Conservation (phyloP, 2,113 vertebrate genomes). For the Catharus fuscescens region DNA sequence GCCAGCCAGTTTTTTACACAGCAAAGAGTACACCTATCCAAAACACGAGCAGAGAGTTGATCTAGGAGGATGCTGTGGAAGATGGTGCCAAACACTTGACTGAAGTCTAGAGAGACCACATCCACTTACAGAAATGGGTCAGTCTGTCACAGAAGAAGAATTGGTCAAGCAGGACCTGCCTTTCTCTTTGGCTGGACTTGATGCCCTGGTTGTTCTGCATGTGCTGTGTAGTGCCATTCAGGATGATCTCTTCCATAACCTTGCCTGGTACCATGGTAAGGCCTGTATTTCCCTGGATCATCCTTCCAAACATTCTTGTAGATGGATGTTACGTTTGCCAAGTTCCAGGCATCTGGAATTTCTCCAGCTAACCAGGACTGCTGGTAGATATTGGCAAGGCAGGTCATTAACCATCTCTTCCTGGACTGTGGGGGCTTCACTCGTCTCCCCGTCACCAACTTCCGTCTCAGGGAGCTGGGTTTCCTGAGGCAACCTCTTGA, state of each 20-base stretch:
- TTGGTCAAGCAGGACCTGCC: not conserved
- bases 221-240: not conserved
- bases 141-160: not conserved
- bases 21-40: rapidly evolving
- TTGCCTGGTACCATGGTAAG: not conserved
- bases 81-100: not conserved
- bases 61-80: not conserved
- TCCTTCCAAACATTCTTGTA: not conserved
- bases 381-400: not conserved
- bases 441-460: not conserved
- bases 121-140: not conserved
- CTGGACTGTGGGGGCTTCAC: not conserved
- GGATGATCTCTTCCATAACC: not conserved
- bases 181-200: not conserved
- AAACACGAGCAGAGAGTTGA: not conserved
- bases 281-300: not conserved
- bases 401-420: not conserved
- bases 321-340: not conserved
- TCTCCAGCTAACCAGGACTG: not conserved
- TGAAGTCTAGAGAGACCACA: not conserved
- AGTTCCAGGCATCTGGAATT: not conserved
- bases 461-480: not conserved
- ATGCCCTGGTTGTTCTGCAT: not conserved
- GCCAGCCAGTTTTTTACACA: not conserved
- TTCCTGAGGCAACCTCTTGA: not conserved